These are phyloP conservation scores for Ptilodon capucinus DNA, from an alignment of 2,888 invertebrate species.

Conservation along the genomic window DNA sequence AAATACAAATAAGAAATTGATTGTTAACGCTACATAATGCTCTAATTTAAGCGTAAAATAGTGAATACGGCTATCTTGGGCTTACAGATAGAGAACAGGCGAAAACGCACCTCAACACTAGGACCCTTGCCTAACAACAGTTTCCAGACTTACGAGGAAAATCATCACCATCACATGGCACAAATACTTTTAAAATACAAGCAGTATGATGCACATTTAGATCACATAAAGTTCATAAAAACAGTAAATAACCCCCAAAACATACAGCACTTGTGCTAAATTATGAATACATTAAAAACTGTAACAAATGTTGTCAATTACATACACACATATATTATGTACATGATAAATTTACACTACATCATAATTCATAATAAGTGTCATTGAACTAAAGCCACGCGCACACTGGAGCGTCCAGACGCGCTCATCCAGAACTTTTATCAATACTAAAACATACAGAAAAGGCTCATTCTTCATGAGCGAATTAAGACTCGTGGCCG, in stretches of 20 bases:
- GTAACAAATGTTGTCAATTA: constrained; percentile 42
- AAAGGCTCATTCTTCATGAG: no score
- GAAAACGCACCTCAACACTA: no score
- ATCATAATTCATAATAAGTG: constrained; percentile 34
- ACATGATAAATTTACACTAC: constrained; percentile 39
- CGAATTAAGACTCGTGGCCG: no score
- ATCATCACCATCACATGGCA: constrained; percentile 46
- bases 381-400: constrained; percentile 57
- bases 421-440: no score
- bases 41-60: no score
- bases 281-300: constrained; percentile 41
- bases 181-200: constrained; percentile 25
- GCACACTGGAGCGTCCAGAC: no score
- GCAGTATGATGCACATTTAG: constrained; percentile 26
- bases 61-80: no score
- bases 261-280: constrained; percentile 54
- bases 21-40: no score
- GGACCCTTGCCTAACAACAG: constrained; percentile 3
- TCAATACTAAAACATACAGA: no score
- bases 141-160: constrained; percentile 3
- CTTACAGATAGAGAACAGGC: no score
- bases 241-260: constrained; percentile 50
- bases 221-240: constrained; percentile 42
- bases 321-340: constrained; percentile 49
- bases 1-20: no score